Evolutionary conservation across 37 sponge, comb jelly and placozoan genomes (phyloP).

Genomic region (Tethya wilhelma): DNA sequence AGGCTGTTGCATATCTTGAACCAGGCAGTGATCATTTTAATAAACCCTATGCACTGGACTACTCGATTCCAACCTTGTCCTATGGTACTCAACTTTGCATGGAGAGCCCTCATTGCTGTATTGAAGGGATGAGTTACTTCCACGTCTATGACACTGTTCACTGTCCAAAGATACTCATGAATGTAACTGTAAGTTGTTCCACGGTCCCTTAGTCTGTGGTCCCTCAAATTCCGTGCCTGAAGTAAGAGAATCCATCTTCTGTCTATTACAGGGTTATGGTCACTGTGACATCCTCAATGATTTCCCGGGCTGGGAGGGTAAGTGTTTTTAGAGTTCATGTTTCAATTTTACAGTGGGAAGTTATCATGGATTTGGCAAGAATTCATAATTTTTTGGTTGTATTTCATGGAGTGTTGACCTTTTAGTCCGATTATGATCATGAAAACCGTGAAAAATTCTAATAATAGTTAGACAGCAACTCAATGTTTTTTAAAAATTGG

Average conservation of each 20-base stretch:
- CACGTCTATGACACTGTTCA: constrained; percentile 49
- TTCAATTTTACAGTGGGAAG: too few species aligned
- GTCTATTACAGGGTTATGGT: constrained; percentile 42
- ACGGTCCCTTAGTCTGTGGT: too few species aligned
- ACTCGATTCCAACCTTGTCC: constrained; percentile 44
- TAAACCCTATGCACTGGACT: constrained; percentile 32
- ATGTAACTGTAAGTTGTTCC: constrained; percentile 52
- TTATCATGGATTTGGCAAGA: too few species aligned
- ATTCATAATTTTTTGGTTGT: too few species aligned
- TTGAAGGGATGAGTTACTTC: constrained; percentile 30
- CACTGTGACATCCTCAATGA: constrained; percentile 77
- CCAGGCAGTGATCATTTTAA: constrained; percentile 48
- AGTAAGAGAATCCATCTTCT: too few species aligned
- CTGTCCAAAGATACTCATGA: constrained; percentile 63
- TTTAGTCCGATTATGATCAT: too few species aligned
- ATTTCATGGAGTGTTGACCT: too few species aligned
- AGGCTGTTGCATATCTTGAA: constrained; percentile 69
- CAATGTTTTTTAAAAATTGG: too few species aligned
- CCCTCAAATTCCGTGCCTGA: too few species aligned
- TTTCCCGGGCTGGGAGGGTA: constrained; percentile 48
- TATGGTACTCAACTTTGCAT: constrained; percentile 60
- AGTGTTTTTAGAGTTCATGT: not conserved
- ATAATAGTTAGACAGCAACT: too few species aligned
- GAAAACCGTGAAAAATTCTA: too few species aligned
- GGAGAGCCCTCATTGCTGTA: constrained; percentile 48